Percentiles rank a stretch among this genome's conserved stretches.
Conservation (phyloP, 2,888 invertebrate species). For the Helicoverpa assulta region DNA sequence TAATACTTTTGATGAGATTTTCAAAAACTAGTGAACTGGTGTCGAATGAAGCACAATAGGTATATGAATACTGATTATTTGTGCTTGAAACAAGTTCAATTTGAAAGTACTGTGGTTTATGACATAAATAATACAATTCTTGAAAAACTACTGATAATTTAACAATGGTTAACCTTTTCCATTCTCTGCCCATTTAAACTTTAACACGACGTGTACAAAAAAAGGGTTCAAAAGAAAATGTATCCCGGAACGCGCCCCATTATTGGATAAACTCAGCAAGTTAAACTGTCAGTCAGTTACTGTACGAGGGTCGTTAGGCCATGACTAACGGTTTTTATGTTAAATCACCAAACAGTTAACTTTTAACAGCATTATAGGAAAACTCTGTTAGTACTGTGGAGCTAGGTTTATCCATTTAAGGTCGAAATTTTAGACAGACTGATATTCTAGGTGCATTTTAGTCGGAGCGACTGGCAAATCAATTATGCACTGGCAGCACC, state of each 20-base stretch:
- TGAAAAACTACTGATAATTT: neutral
- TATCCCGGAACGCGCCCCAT: slow-evolving; percentile 18
- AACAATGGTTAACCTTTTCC: neutral
- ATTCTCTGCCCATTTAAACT: neutral
- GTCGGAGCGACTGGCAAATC: slow-evolving; percentile 12
- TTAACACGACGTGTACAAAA: neutral
- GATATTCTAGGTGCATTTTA: slow-evolving; percentile 28
- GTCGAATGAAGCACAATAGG: no score
- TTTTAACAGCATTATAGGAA: neutral
- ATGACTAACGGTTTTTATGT: slow-evolving; percentile 34
- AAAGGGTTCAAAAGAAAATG: slow-evolving; percentile 17
- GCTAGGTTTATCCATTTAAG: neutral
- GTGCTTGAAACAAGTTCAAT: no score
- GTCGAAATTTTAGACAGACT: slow-evolving; percentile 1
- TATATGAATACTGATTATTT: no score
- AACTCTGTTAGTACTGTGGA: slow-evolving; percentile 2
- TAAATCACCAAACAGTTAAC: slow-evolving; percentile 21
- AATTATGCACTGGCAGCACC: slow-evolving; percentile 19
- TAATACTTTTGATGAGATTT: no score
- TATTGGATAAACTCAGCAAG: slow-evolving; percentile 44
- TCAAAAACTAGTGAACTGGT: no score
- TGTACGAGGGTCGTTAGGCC: slow-evolving; percentile 20
- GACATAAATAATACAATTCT: no score
- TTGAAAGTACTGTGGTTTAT: no score
- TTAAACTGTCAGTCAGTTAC: slow-evolving; percentile 40